Base-by-base conservation (phyloP, 2,113 vertebrate genomes). In the Willisornis vidua region DNA sequence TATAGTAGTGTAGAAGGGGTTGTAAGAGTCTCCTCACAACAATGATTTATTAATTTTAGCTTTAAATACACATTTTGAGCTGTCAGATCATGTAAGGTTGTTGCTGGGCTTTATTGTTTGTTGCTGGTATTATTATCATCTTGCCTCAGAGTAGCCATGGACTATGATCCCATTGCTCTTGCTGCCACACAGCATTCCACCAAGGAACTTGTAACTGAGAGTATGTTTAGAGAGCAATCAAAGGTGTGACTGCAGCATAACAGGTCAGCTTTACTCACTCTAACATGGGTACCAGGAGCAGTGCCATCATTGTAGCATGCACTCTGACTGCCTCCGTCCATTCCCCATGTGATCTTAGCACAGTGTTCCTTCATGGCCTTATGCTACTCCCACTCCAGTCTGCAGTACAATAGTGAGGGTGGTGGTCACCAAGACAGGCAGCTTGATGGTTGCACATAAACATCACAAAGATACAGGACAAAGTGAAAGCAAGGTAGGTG, bases 1-100 rank as follows among this genome's bases (percentile, higher is more conserved):
- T 93, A 68, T 12, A 48, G n/a, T 58, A 54, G 39, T 43, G 55
- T 29, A 90, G 66, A 85, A 85, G 9, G 41, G 33, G 26, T 52
- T 72, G 45, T 63, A 93, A 84, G 31, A 58, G 45, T 78, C 57
- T 76, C 70, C 68, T 88, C 79, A 54, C 57, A 85, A 61, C 37
- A 65, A 57, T 80, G 55, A 89, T 92, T 95, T 90, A 45, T 94
- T 90, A 96, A 72, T 90, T 95, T 93, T 90, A 81, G 23, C 41
- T 88, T 66, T 66, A 79, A 84, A 55, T 85, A 62, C 79, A 58
- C 73, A 58, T 93, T 93, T 90, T 91, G 45, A 81, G 62, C 65
- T 90, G 49, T 74, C 72, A 87, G 76, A 84, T 45, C 65, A 91
- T 74, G 75, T 35, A 74, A 88, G 45, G 57, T 58, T 94, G 79